Percentiles rank a stretch among this genome's conserved stretches.
phyloP scores from a whole-genome alignment of 2,113 vertebrate species.

The Petaurus breviceps region DNA sequence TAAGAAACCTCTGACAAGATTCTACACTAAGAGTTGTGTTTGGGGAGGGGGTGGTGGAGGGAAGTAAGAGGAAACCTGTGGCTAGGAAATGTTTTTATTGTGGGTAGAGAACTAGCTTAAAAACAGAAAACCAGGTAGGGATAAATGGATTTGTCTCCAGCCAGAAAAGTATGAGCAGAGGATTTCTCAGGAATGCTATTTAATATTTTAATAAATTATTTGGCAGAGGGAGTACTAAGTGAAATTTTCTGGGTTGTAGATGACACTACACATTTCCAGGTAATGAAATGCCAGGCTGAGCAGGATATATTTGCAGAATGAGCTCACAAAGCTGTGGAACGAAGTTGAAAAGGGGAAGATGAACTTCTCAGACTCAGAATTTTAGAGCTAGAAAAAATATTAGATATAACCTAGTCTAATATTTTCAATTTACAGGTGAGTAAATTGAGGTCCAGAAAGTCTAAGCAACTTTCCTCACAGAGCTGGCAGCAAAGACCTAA shows the following conservation, averaged over 20 bases:
- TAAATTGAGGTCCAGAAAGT: neutral
- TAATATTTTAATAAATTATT: neutral
- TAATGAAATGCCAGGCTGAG: neutral
- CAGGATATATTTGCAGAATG: neutral
- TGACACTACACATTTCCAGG: neutral
- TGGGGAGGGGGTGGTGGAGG: neutral
- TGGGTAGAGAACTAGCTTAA: neutral
- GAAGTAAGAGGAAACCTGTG: neutral
- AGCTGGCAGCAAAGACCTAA: slow-evolving; percentile 1
- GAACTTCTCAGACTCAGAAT: slow-evolving; percentile 23
- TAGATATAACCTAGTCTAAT: neutral
- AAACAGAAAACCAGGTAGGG: neutral
- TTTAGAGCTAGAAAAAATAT: neutral
- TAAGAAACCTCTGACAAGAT: slow-evolving; percentile 7
- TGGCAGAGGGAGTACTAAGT: neutral
- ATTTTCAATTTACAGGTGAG: slow-evolving; percentile 33
- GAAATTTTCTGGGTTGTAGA: neutral
- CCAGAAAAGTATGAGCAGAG: neutral
- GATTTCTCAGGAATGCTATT: neutral
- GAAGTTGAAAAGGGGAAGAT: slow-evolving; percentile 18
- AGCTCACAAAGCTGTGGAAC: slow-evolving; percentile 27
- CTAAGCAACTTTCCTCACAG: neutral
- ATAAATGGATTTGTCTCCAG: neutral
- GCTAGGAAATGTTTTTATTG: neutral
- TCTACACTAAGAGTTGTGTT: neutral